A percentile compares a stretch with the other conserved stretches of the same genome.
phyloP scores from a whole-genome alignment of 2,888 invertebrate species.

The Callimorpha dominula region DNA sequence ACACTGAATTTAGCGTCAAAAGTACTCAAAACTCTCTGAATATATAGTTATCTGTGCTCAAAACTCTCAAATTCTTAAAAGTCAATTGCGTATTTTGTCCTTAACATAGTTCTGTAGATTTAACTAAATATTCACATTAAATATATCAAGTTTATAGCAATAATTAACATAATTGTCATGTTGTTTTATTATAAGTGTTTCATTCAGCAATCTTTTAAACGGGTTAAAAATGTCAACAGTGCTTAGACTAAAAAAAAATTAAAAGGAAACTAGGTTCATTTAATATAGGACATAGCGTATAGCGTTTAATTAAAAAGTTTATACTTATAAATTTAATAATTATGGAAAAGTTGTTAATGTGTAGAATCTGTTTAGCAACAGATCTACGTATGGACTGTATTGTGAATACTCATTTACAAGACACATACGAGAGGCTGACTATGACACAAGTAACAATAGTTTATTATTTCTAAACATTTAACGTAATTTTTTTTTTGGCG shows the following conservation, averaged over 20 bases:
- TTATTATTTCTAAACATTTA: neutral
- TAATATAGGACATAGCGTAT: too few relatives aligned
- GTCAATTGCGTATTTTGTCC: neutral
- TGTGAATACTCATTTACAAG: neutral
- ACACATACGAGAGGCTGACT: slow-evolving; percentile 1
- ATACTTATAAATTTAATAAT: neutral
- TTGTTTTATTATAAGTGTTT: neutral
- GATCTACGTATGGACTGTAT: neutral
- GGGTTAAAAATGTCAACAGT: neutral
- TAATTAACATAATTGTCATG: too few relatives aligned
- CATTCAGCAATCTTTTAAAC: neutral
- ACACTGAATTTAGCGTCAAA: too few relatives aligned
- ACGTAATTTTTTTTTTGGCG: neutral
- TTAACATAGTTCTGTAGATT: too few relatives aligned
- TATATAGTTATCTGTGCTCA: too few relatives aligned
- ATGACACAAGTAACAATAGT: neutral
- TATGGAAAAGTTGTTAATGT: neutral
- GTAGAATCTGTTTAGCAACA: slow-evolving; percentile 3
- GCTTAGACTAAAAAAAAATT: neutral
- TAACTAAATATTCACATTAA: too few relatives aligned
- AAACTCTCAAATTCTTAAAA: too few relatives aligned
- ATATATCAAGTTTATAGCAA: too few relatives aligned
- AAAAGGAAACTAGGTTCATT: too few relatives aligned
- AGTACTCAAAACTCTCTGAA: too few relatives aligned
- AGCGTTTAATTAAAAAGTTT: too few relatives aligned